Percentiles rank a stretch among this genome's conserved stretches.
phyloP scores from a whole-genome alignment of 2,113 vertebrate species.

The Otolemur garnettii region DNA sequence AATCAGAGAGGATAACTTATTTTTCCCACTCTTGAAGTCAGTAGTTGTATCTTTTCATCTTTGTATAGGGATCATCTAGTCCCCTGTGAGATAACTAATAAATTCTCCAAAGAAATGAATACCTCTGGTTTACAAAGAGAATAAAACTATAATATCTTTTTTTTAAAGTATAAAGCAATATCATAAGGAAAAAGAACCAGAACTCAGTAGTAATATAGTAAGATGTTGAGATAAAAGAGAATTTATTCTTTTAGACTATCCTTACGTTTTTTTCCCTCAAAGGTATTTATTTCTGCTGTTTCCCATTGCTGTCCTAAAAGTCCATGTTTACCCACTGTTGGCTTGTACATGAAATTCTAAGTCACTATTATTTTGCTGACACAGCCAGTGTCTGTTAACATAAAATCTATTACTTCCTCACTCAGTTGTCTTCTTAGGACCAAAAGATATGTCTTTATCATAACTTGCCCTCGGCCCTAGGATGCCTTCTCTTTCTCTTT shows the following conservation, averaged over 20 bases:
- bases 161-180: neutral
- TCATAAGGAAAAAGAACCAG: neutral
- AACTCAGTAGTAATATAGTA: neutral
- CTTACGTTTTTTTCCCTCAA: neutral
- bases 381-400: neutral
- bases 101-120: neutral
- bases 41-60: neutral
- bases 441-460: neutral
- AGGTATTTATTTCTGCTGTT: neutral
- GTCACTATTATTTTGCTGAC: neutral
- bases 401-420: neutral
- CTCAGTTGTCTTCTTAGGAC: neutral
- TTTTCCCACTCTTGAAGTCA: neutral
- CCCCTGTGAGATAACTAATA: neutral
- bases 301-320: neutral
- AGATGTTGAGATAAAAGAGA: neutral
- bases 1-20: neutral
- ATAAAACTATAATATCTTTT: neutral
- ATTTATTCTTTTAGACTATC: neutral
- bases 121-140: neutral
- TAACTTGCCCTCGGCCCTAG: neutral
- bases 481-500: neutral
- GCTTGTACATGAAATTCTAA: neutral
- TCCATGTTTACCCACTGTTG: neutral
- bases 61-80: neutral